Evolutionary conservation across 2,888 invertebrate species (phyloP).

Genomic region (Marronus borbonicus): DNA sequence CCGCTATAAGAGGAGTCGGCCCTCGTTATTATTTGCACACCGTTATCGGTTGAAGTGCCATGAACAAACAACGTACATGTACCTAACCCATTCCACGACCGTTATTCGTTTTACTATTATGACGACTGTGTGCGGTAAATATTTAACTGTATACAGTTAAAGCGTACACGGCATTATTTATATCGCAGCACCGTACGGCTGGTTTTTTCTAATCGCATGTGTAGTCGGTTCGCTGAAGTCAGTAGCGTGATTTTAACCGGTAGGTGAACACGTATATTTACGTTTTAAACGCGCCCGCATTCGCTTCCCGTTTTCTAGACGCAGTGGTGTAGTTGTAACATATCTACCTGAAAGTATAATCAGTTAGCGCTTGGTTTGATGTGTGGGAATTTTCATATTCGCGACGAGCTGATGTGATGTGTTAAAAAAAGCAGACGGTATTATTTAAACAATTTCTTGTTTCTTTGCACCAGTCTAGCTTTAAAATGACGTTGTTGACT

Average conservation of each 20-base stretch:
- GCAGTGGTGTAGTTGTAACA: too few species aligned
- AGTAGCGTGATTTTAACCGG: constrained; percentile 27
- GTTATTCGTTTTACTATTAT: constrained; percentile 35
- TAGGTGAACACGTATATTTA: constrained; percentile 9
- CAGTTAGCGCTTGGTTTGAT: too few species aligned
- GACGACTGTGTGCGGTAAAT: constrained; percentile 35
- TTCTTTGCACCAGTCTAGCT: too few species aligned
- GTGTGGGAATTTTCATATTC: too few species aligned
- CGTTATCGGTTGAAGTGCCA: constrained; percentile 36
- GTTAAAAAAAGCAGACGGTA: too few species aligned
- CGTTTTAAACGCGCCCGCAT: not conserved
- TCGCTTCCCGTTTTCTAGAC: too few species aligned
- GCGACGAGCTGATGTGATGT: too few species aligned
- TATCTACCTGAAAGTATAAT: too few species aligned
- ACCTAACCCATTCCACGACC: not conserved
- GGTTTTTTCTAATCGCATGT: not conserved
- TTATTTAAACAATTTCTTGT: too few species aligned
- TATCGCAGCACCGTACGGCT: not conserved
- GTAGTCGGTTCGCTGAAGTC: not conserved
- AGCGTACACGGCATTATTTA: not conserved
- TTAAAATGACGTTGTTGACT: too few species aligned
- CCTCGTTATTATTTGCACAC: constrained; percentile 37
- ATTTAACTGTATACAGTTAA: constrained; percentile 22
- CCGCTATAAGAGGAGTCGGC: not conserved
- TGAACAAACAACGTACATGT: constrained; percentile 4